These are phyloP conservation scores for Oikopleura vanhoeffeni DNA, from an alignment of 23 tunicate genomes.

Conservation along the genomic window DNA sequence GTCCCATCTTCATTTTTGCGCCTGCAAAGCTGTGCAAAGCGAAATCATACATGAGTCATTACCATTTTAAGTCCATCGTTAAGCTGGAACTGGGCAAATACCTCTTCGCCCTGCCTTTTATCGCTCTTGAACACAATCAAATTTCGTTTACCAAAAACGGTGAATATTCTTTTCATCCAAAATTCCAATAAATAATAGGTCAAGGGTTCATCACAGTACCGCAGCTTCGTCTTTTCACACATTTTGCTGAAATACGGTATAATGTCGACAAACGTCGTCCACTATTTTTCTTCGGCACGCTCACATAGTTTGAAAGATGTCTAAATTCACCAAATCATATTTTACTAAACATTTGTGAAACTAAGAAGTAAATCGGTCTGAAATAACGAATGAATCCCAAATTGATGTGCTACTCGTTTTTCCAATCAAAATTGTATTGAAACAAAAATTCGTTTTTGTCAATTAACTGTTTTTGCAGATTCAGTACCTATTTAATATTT, in stretches of 20 bases:
- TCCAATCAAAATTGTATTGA: too few relatives aligned
- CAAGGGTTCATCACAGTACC: constrained; percentile 10
- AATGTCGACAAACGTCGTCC: not conserved
- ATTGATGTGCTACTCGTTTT: too few relatives aligned
- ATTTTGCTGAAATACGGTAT: not conserved
- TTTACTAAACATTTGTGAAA: not conserved
- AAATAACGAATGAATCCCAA: too few relatives aligned
- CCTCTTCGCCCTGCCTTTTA: not conserved
- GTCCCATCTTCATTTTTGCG: too few relatives aligned
- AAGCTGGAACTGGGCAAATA: not conserved
- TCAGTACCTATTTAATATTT: too few relatives aligned
- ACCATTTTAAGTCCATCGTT: not conserved
- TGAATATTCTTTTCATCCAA: not conserved
- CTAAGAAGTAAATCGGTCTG: not conserved
- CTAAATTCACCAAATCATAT: not conserved
- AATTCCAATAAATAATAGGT: not conserved
- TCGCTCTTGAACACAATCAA: not conserved
- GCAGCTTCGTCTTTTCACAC: not conserved
- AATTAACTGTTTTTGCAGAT: too few relatives aligned
- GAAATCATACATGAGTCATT: too few relatives aligned
- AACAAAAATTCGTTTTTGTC: too few relatives aligned
- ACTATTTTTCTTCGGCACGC: not conserved
- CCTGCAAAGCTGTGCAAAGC: too few relatives aligned
- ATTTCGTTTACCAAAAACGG: not conserved
- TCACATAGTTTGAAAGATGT: not conserved